Evolutionary conservation across 2,888 invertebrate species (phyloP).

Genomic region (Papilio demoleus): DNA sequence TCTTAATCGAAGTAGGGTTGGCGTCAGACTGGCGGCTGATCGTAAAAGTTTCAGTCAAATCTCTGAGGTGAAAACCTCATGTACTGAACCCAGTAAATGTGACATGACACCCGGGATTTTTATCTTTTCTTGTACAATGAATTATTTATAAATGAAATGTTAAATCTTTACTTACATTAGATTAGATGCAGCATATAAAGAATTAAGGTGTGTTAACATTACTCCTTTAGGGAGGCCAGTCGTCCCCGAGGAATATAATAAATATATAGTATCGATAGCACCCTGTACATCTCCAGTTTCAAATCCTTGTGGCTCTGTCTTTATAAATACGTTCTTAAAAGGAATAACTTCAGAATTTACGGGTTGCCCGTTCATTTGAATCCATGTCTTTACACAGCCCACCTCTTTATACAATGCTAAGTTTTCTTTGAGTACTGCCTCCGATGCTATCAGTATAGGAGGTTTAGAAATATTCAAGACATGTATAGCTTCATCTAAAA

Average conservation of each 20-base stretch:
- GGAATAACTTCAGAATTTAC: constrained; percentile 44
- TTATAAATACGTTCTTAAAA: constrained; percentile 75
- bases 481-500: constrained; percentile 85
- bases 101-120: too few relatives aligned
- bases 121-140: too few relatives aligned
- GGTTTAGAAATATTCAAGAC: constrained; percentile 86
- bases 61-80: too few relatives aligned
- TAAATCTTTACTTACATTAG: constrained; percentile 61
- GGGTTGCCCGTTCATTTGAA: constrained; percentile 84
- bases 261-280: constrained; percentile 52
- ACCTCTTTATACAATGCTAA: constrained; percentile 52
- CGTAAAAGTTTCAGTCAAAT: too few relatives aligned
- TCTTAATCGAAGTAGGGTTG: too few relatives aligned
- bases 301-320: constrained; percentile 44
- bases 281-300: constrained; percentile 48
- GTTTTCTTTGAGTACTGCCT: constrained; percentile 57
- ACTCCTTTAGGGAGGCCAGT: constrained; percentile 92
- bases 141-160: background rate
- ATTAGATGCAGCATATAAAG: constrained; percentile 77
- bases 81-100: too few relatives aligned
- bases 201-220: constrained; percentile 84
- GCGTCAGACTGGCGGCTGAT: too few relatives aligned
- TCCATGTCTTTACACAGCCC: constrained; percentile 76
- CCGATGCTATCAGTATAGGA: constrained; percentile 85
- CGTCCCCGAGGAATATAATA: constrained; percentile 87